phyloP scores from a whole-genome alignment of 2,888 invertebrate species.

The Ophioninae sp. region DNA sequence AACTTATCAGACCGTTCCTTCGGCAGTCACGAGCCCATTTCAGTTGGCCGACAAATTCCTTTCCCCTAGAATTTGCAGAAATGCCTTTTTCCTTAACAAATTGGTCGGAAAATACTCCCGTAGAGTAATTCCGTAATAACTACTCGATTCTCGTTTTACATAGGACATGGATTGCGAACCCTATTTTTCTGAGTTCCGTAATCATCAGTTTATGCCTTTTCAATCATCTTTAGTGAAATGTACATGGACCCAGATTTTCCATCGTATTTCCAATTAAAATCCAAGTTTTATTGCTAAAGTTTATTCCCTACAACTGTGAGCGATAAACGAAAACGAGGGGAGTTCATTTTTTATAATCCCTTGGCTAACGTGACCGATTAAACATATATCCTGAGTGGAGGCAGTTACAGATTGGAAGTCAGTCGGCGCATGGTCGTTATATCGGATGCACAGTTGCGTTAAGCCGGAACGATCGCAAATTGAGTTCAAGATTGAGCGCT shows the following conservation, averaged over 20 bases:
- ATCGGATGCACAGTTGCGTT: slow-evolving; percentile 28
- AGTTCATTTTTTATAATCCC: slow-evolving; percentile 1
- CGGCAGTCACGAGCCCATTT: slow-evolving; percentile 11
- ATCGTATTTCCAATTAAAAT: not conserved
- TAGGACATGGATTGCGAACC: not conserved
- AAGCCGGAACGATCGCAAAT: slow-evolving; percentile 50
- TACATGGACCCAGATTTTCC: not conserved
- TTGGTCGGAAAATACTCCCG: not conserved
- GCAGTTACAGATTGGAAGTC: slow-evolving; percentile 26
- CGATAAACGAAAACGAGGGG: not conserved
- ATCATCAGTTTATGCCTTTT: not conserved
- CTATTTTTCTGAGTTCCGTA: not conserved
- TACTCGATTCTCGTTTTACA: not conserved
- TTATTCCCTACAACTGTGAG: not conserved
- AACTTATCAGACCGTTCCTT: slow-evolving; percentile 20
- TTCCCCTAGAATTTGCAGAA: not conserved
- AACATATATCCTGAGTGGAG: slow-evolving; percentile 8
- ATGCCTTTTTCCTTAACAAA: not conserved
- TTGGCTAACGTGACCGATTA: not conserved
- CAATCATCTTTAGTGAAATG: not conserved
- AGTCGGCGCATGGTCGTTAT: slow-evolving; percentile 25
- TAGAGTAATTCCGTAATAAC: not conserved
- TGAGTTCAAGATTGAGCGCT: slow-evolving; percentile 41
- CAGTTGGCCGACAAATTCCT: not conserved
- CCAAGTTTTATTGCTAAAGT: not conserved